These are phyloP conservation scores for Drosophila crucigera DNA, from an alignment of 2,888 invertebrate species.

Conservation along the genomic window DNA sequence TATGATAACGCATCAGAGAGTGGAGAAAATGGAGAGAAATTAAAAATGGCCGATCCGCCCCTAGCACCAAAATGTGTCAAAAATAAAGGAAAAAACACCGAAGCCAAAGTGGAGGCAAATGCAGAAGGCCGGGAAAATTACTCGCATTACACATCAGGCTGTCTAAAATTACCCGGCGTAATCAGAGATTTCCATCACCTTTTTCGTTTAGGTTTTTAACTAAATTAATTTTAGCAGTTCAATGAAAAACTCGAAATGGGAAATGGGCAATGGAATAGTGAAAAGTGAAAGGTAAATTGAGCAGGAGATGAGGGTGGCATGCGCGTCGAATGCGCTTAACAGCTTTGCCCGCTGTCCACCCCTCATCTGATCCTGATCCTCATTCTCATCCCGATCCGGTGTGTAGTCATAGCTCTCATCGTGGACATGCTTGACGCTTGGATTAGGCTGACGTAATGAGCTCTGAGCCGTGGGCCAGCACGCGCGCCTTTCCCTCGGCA, in stretches of 20 bases:
- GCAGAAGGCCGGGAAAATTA: constrained; percentile 27
- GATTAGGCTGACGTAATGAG: constrained; percentile 68
- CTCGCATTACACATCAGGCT: constrained; percentile 63
- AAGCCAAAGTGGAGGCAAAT: background rate
- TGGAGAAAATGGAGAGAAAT: constrained; percentile 14
- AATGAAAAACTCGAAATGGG: constrained; percentile 3
- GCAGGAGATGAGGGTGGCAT: constrained; percentile 54
- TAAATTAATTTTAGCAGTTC: constrained; percentile 56
- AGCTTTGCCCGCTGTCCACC: constrained; percentile 53
- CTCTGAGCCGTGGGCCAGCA: constrained; percentile 50
- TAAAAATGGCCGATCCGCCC: constrained; percentile 10
- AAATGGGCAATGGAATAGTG: constrained; percentile 10
- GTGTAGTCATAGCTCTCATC: background rate
- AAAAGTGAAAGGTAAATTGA: constrained; percentile 10
- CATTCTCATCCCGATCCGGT: constrained; percentile 12
- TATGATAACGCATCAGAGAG: constrained; percentile 55
- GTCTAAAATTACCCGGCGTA: constrained; percentile 70
- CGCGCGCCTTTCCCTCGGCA: constrained; percentile 41
- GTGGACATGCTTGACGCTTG: constrained; percentile 62
- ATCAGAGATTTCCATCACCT: constrained; percentile 79
- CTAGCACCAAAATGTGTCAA: constrained; percentile 38
- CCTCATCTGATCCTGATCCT: constrained; percentile 9
- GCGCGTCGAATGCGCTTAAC: constrained; percentile 75
- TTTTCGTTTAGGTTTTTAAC: constrained; percentile 53
- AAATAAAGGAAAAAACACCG: background rate